Evolutionary conservation across 2,888 invertebrate species (phyloP).

Genomic region (Oligia fasciuncula): DNA sequence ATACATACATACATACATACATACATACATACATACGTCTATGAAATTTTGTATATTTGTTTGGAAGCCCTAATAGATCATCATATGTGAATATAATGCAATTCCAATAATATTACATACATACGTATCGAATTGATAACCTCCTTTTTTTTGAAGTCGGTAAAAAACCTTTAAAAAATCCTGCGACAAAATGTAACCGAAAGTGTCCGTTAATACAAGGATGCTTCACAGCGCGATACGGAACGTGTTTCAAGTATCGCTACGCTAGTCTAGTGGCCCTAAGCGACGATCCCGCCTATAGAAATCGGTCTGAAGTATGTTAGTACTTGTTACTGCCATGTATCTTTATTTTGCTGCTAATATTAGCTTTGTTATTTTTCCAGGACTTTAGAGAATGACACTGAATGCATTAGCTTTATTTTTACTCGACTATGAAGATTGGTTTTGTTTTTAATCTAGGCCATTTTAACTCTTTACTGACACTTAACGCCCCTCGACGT

Average conservation of each 20-base stretch:
- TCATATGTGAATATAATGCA: too few species aligned
- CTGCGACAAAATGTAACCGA: background rate
- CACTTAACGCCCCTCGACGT: too few species aligned
- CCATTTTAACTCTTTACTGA: too few species aligned
- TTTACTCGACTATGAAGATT: background rate
- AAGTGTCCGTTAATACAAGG: conserved; percentile 12
- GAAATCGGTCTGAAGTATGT: conserved; percentile 27
- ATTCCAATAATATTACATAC: too few species aligned
- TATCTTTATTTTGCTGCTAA: conserved; percentile 14
- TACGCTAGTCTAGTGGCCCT: conserved; percentile 25
- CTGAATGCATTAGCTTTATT: background rate
- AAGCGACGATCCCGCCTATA: conserved; percentile 37
- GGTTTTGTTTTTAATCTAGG: background rate
- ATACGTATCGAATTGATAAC: too few species aligned
- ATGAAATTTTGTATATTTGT: too few species aligned
- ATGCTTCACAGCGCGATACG: conserved; percentile 27
- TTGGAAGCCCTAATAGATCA: too few species aligned
- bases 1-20: too few species aligned
- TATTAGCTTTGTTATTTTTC: background rate
- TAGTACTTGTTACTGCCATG: background rate
- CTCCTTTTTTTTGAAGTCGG: too few species aligned
- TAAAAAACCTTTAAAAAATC: background rate
- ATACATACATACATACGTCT: too few species aligned
- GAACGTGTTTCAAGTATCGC: conserved; percentile 43
- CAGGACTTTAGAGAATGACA: background rate